Percentiles rank a stretch among this genome's conserved stretches.
Evolutionary conservation across 2,888 invertebrate genomes (phyloP).

Genomic region (Drosophila meridionalis): DNA sequence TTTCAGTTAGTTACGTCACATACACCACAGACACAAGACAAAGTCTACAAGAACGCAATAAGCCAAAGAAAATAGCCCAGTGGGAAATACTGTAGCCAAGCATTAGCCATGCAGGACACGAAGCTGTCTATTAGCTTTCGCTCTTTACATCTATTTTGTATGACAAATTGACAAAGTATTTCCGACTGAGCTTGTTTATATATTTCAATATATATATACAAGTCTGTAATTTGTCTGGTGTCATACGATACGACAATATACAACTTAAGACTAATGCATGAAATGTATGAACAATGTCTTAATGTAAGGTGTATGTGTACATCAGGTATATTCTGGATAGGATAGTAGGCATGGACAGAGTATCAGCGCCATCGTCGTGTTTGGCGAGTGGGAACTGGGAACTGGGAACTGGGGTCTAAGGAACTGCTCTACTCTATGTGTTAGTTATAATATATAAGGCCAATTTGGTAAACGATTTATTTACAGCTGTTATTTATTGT

Average conservation of each 20-base stretch:
- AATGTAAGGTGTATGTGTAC: constrained; percentile 43
- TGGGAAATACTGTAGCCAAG: constrained; percentile 9
- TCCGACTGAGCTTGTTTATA: constrained; percentile 4
- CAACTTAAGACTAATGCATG: constrained; percentile 79
- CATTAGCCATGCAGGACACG: constrained; percentile 7
- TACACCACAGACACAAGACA: constrained; percentile 51
- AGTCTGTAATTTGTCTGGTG: constrained; percentile 46
- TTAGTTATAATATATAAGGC: constrained; percentile 37
- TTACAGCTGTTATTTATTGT: constrained; percentile 41
- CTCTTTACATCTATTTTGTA: not conserved
- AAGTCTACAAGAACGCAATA: constrained; percentile 41
- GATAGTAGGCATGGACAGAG: constrained; percentile 14
- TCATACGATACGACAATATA: constrained; percentile 53
- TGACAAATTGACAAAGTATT: constrained; percentile 1
- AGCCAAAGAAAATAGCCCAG: constrained; percentile 42
- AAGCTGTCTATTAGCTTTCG: not conserved
- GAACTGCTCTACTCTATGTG: constrained; percentile 5
- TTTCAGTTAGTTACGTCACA: constrained; percentile 66
- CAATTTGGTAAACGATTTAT: constrained; percentile 55
- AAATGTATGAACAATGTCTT: constrained; percentile 77
- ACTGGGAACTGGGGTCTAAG: constrained; percentile 22
- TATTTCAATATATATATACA: constrained; percentile 7
- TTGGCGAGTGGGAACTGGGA: too few species aligned
- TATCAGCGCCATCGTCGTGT: constrained; percentile 20
- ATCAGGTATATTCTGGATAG: constrained; percentile 18